A percentile compares a stretch with the other conserved stretches of the same genome.
Conservation (phyloP, 1,140 invertebrate genomes). For the Achroia grisella region DNA sequence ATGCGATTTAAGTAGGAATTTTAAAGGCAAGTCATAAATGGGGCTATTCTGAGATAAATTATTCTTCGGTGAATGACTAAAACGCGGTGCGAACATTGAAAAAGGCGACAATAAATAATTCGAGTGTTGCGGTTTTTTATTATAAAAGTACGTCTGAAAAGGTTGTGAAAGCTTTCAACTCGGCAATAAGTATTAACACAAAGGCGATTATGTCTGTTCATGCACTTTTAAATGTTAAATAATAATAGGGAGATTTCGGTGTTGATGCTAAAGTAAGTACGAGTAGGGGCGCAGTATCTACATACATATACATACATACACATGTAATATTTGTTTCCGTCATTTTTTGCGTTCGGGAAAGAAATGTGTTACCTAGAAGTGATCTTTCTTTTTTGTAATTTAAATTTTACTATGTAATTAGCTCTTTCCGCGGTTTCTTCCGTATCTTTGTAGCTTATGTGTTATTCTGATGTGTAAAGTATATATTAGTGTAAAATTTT, state of each 20-base stretch:
- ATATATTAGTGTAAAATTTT: no score
- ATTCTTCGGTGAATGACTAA: slow-evolving; percentile 22
- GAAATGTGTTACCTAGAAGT: no score
- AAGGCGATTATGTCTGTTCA: slow-evolving; percentile 47
- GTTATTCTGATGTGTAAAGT: no score
- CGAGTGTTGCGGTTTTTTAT: slow-evolving; percentile 33
- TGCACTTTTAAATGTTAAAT: slow-evolving; percentile 40
- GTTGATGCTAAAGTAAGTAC: neutral
- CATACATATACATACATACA: no score
- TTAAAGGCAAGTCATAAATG: slow-evolving; percentile 1
- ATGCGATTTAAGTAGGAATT: neutral
- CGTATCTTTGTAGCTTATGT: no score
- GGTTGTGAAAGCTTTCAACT: slow-evolving; percentile 37
- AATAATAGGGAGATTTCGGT: slow-evolving; percentile 12
- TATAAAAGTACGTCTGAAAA: slow-evolving; percentile 35
- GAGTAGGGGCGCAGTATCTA: neutral
- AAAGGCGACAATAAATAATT: slow-evolving; percentile 51
- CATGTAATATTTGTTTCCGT: no score
- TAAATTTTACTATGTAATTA: no score
- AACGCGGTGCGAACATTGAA: slow-evolving; percentile 28
- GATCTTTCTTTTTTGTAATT: no score
- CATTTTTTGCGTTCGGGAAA: no score
- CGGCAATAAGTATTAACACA: slow-evolving; percentile 43
- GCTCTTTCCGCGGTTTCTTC: no score
- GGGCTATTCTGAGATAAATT: neutral